phyloP scores from a whole-genome alignment of 2,888 invertebrate genomes.

The Drosophila meridionalis region DNA sequence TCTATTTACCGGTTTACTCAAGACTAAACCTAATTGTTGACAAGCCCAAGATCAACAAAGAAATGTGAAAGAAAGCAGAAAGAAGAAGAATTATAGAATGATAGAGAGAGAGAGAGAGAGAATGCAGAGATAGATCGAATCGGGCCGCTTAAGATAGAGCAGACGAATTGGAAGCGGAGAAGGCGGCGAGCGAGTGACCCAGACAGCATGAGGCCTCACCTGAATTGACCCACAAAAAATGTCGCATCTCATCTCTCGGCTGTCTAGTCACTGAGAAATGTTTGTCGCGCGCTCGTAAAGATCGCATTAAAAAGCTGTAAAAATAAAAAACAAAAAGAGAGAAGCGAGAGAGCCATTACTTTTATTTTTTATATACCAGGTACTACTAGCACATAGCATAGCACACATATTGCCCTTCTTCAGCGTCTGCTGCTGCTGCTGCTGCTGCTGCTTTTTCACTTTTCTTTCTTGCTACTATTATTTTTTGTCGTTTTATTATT shows the following conservation, averaged over 20 bases:
- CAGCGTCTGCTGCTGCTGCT: constrained; percentile 30
- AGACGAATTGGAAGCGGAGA: too few relatives aligned
- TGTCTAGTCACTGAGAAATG: constrained; percentile 47
- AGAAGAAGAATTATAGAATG: too few relatives aligned
- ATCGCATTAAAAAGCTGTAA: constrained; percentile 73
- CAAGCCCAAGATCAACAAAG: background rate
- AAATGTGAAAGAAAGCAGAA: too few relatives aligned
- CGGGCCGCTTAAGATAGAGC: background rate
- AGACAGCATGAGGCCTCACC: background rate
- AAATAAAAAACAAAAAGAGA: constrained; percentile 39
- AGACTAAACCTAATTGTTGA: background rate
- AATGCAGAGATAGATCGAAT: background rate
- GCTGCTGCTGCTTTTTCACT: constrained; percentile 42
- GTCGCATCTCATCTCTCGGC: constrained; percentile 12
- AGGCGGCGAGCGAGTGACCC: background rate
- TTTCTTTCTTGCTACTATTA: constrained; percentile 29
- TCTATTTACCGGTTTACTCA: constrained; percentile 10
- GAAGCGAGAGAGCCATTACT: constrained; percentile 50
- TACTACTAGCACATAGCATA: constrained; percentile 22
- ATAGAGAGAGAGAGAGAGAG: background rate
- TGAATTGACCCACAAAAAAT: constrained; percentile 50
- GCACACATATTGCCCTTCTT: constrained; percentile 14
- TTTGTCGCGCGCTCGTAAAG: constrained; percentile 71
- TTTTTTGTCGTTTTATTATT: constrained; percentile 17
- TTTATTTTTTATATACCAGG: constrained; percentile 56